Evolutionary conservation across 1,140 invertebrate species (phyloP).

Genomic region (Drosophila suzukii): DNA sequence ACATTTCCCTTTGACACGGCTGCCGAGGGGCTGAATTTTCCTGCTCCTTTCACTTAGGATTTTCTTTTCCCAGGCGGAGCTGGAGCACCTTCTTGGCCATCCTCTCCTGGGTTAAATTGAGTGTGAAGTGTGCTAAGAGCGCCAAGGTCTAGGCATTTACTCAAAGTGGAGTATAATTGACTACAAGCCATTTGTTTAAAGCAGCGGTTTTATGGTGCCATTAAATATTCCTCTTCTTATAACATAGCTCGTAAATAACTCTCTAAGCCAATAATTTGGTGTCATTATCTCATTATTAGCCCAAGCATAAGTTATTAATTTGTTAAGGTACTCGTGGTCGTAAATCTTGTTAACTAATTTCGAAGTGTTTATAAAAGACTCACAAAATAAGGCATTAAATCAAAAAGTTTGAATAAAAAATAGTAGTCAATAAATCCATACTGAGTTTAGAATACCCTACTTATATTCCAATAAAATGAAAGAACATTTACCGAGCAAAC

Average conservation of each 20-base stretch:
- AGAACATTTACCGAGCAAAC: not conserved
- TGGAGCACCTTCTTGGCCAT: conserved; percentile 24
- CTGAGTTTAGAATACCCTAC: too few relatives aligned
- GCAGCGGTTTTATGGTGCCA: conserved; percentile 6
- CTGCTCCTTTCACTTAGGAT: conserved; percentile 2
- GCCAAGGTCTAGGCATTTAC: conserved; percentile 37
- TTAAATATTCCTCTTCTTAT: conserved; percentile 7
- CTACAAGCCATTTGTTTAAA: conserved; percentile 25
- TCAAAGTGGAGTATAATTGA: conserved; percentile 36
- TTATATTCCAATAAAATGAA: not conserved
- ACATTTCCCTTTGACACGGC: conserved; percentile 51
- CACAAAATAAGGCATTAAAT: not conserved
- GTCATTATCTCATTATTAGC: not conserved
- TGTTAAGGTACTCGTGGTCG: not conserved
- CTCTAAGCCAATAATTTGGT: not conserved
- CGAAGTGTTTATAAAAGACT: not conserved
- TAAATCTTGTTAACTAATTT: not conserved
- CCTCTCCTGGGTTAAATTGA: conserved; percentile 27
- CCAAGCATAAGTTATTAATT: not conserved
- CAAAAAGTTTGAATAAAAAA: not conserved
- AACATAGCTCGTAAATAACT: conserved; percentile 3
- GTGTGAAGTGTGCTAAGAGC: conserved; percentile 50
- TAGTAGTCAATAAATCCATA: too few relatives aligned
- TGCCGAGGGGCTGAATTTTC: conserved; percentile 3
- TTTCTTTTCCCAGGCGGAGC: not conserved